Evolutionary conservation across 2,888 invertebrate genomes (phyloP), one percentile per base, ranked within the genome.

Genomic region (Drosophila monieri): DNA sequence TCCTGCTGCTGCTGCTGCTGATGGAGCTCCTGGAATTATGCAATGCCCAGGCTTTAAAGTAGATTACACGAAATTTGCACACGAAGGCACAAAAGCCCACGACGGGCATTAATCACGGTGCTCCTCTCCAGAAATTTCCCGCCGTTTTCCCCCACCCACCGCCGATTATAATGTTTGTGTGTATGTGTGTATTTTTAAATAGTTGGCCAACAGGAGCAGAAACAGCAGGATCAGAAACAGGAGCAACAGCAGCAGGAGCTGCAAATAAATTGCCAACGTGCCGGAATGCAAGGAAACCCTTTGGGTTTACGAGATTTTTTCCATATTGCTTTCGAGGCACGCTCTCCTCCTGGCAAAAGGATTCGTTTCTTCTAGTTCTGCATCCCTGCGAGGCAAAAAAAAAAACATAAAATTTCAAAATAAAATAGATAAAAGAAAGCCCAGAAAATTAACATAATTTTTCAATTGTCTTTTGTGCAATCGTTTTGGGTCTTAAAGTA

Each of bases 41-140:
- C 81, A 83, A 84, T 73, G 81, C 71, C 78, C 74, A 66, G 71
- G 84, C 81, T 79, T 83, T 84, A 83, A 83, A 83, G 84, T 83
- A 83, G 81, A 83, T 83, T 84, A 83, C 81, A 81, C 73, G 76
- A 83, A 83, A 81, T 84, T 84, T 80, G 84, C 80, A 81, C 81
- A 84, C 81, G 81, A 79, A 81, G 81, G 84, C 81, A 84, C 81
- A 84, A 81, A 81, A 84, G 84, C 81, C 81, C 81, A 84, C 81
- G 78, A 84, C 78, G 84, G 76, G 69, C 81, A 81, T 81, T 81
- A 84, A 81, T 81, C 81, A 81, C 79, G 79, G 70, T 51, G 41
- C 8, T 9, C 27, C 41, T 27, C 12, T 39, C 35, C 25, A 32
- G 9, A 37, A n/a, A 30, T 6, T 35, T 35, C 6, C 35, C 35